These are phyloP conservation scores for Fundulus diaphanus DNA, from an alignment of 2,797 vertebrate genomes.

Conservation along the genomic window DNA sequence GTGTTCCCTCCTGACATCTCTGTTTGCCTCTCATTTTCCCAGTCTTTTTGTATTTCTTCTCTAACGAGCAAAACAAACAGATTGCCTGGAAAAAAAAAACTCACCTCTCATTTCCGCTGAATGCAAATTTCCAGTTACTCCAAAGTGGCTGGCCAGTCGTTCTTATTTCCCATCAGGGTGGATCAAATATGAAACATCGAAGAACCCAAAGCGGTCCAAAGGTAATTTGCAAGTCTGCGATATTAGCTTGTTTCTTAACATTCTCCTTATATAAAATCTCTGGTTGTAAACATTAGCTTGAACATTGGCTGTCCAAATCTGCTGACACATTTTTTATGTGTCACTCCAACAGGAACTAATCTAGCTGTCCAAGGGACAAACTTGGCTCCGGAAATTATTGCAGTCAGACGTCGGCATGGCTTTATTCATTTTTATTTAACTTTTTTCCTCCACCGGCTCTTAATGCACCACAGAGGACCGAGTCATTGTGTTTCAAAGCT, in stretches of 20 bases:
- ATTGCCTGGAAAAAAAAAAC: background rate
- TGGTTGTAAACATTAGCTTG: slow-evolving; percentile 25
- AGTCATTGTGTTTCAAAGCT: background rate
- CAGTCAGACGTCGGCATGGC: background rate
- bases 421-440: background rate
- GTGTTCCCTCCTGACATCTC: background rate
- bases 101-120: background rate
- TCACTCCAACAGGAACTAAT: slow-evolving; percentile 29
- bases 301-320: slow-evolving; percentile 11
- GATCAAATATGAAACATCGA: slow-evolving; percentile 23
- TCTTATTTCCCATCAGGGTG: slow-evolving; percentile 44
- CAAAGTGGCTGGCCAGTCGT: slow-evolving; percentile 6
- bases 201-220: background rate
- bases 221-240: background rate
- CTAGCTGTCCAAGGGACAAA: slow-evolving; percentile 41
- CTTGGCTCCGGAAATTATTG: background rate
- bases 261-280: slow-evolving; percentile 8
- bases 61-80: slow-evolving; percentile 21
- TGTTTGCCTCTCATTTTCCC: background rate
- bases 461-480: background rate
- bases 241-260: background rate
- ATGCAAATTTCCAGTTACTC: slow-evolving; percentile 45
- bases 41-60: background rate
- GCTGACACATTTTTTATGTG: slow-evolving; percentile 7
- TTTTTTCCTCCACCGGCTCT: slow-evolving; percentile 9